These are phyloP conservation scores for Laterallus jamaicensis DNA, from an alignment of 2,113 vertebrate genomes.

Conservation along the genomic window DNA sequence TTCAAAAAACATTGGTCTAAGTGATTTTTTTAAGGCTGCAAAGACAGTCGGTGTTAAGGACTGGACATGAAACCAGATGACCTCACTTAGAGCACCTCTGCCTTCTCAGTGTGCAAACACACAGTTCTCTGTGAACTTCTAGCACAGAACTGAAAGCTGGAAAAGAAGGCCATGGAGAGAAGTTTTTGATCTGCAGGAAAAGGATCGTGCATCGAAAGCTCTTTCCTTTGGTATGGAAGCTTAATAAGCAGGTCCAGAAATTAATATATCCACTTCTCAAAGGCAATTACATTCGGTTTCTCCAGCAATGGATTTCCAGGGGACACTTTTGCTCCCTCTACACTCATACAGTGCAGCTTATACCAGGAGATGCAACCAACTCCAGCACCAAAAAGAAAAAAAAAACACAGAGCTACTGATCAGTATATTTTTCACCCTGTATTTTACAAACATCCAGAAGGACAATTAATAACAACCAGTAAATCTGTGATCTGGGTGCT, in stretches of 20 bases:
- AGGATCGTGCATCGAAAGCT: not conserved
- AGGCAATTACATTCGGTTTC: not conserved
- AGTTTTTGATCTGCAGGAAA: not conserved
- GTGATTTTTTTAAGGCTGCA: not conserved
- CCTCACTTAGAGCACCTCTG: not conserved
- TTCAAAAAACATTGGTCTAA: not conserved
- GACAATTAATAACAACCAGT: not conserved
- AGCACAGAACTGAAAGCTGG: not conserved
- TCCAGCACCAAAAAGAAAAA: not conserved
- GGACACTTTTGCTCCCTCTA: not conserved
- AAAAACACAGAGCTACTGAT: not conserved
- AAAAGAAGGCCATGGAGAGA: not conserved
- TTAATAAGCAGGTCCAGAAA: not conserved
- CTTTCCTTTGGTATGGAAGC: not conserved
- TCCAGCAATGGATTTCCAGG: not conserved
- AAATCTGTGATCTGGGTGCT: not conserved
- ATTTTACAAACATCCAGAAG: not conserved
- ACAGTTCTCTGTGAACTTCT: not conserved
- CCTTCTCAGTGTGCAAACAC: not conserved
- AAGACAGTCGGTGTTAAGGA: not conserved
- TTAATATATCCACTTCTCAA: not conserved
- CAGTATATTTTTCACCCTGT: not conserved
- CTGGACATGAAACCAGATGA: not conserved
- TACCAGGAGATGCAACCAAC: not conserved
- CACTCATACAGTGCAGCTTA: not conserved